phyloP scores from a whole-genome alignment of 2,113 vertebrate genomes.

The Ctenodactylus gundi region DNA sequence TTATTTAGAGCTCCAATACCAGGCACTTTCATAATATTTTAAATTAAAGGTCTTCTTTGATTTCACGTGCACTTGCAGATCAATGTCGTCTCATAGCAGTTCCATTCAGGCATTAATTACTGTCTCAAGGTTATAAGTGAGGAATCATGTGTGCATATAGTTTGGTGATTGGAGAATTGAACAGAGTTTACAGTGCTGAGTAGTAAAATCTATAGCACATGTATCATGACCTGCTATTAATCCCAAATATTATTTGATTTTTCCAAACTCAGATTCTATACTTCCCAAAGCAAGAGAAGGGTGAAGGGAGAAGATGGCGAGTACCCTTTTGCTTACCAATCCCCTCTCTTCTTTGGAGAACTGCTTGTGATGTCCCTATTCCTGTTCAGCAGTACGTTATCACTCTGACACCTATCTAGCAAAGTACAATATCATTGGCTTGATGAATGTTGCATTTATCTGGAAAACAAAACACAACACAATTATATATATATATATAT shows the following conservation, averaged over 20 bases:
- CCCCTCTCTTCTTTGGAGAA: not conserved
- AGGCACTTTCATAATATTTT: not conserved
- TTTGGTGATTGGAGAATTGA: not conserved
- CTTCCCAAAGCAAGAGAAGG: not conserved
- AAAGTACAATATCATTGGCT: not conserved
- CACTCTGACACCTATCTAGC: not conserved
- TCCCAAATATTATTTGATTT: not conserved
- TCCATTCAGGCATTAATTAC: not conserved
- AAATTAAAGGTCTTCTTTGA: not conserved
- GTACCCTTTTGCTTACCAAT: not conserved
- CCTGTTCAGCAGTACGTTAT: not conserved
- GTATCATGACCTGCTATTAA: not conserved
- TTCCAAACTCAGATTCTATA: not conserved
- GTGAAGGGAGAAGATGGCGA: not conserved
- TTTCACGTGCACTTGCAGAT: not conserved
- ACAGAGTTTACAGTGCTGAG: not conserved
- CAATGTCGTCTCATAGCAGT: not conserved
- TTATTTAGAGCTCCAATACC: not conserved
- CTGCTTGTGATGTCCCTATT: not conserved
- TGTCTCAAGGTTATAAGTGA: not conserved
- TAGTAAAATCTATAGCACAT: not conserved
- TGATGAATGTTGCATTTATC: not conserved
- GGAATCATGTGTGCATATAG: not conserved
- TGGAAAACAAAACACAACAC: not conserved
- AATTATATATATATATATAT: too few relatives aligned